A percentile compares a stretch with the other conserved stretches of the same genome.
phyloP scores from a whole-genome alignment of 1,140 invertebrate genomes.

The Wasmannia auropunctata region DNA sequence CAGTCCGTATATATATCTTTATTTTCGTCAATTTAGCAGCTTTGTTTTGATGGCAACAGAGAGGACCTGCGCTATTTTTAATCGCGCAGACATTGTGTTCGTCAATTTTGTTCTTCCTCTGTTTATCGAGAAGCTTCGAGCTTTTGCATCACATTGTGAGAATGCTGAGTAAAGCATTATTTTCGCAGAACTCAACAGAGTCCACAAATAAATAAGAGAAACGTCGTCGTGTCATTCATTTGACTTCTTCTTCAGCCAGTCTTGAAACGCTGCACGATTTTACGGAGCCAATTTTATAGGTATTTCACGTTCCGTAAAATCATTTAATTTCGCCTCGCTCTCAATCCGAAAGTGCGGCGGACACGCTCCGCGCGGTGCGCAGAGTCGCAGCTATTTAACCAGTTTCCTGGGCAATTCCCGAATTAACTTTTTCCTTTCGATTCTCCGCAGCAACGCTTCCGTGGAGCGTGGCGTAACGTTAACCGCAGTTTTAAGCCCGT shows the following conservation, averaged over 20 bases:
- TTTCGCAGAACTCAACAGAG: too few species aligned
- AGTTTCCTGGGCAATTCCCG: background rate
- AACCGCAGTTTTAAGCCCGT: conserved; percentile 9
- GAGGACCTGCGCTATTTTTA: too few species aligned
- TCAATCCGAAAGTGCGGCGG: background rate
- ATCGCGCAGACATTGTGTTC: too few species aligned
- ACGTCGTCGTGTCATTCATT: background rate
- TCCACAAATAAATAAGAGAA: too few species aligned
- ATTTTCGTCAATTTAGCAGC: too few species aligned
- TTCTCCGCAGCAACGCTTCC: conserved; percentile 13
- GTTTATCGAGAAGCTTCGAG: too few species aligned
- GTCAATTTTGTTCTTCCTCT: too few species aligned
- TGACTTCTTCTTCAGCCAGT: background rate
- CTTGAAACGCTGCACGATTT: too few species aligned
- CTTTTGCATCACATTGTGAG: too few species aligned
- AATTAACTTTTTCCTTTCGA: background rate
- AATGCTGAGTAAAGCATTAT: too few species aligned
- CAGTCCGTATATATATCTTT: too few species aligned
- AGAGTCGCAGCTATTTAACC: background rate
- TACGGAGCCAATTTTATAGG: background rate
- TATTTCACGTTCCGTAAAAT: background rate
- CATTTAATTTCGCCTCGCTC: background rate
- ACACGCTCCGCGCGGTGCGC: background rate
- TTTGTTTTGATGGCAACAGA: too few species aligned
- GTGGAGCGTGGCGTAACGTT: conserved; percentile 6